Evolutionary conservation across 2,113 vertebrate genomes (phyloP), one percentile per base, ranked within the genome.

Genomic region (Andinoacara biseriatus): DNA sequence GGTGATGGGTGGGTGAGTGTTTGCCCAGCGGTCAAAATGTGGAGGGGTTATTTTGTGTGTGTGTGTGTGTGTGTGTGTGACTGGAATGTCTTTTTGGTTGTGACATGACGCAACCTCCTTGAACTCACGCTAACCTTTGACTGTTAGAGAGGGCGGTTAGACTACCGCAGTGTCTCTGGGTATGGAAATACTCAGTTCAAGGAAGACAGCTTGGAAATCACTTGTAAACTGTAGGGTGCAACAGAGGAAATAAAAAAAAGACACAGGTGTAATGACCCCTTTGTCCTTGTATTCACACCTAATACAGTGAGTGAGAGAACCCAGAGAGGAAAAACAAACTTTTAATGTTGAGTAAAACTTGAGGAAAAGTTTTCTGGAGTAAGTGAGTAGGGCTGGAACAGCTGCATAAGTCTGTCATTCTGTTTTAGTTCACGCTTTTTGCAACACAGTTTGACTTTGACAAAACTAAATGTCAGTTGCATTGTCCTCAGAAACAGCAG

Each of bases 121-220:
- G 82, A 87, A 89, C 90, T 82, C 24, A 5, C 24, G 80, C 92
- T 94, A 93, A 94, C 92, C 92, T 93, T 87, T 89, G 80, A 81
- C 56, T 87, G 76, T 60, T 24, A 24, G 17, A 72, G 17, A 74
- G 3, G 24, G 5, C 43, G 76, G 78, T 18, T 29, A 26, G 26
- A 59, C 58, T 10, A 43, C 54, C 31, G n/a, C 58, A 38, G 35
- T 58, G 24, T 82, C 18, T 79, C 20, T 22, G 6, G 26, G 10
- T 57, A 58, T 22, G 76, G 26, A 75, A 46, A 76, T 3, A 59
- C 54, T 63, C 15, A 9, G 24, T 63, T 75, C 38, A 20, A 83
- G 52, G n/a, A 62, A 63, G 40, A 59, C 5, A 0, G 8, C 40
- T 75, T 63, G n/a, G 38, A 83, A 87, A 58, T 20, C 26, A 65